Evolutionary conservation across 2,888 invertebrate species (phyloP), one percentile per base, ranked within the genome.

Genomic region (Conops quadrifasciatus): DNA sequence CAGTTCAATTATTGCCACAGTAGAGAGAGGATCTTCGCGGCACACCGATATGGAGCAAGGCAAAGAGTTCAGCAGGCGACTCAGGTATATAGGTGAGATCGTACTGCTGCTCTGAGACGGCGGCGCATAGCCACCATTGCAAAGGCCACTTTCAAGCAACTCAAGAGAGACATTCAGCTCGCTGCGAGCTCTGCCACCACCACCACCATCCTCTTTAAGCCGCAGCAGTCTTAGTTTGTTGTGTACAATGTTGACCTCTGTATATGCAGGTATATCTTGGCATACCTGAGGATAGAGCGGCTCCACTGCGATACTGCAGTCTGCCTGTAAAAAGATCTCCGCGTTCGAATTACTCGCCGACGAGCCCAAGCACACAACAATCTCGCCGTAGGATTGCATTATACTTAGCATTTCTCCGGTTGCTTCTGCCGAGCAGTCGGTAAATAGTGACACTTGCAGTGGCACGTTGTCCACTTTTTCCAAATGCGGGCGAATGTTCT

Each of bases 391-490:
- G 70, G 93, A 93, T 84, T 95, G 94, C 96, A 98, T 97, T 72
- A 98, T 98, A 79, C 91, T 90, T 74, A 95, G 87, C 98, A 98
- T 98, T 86, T 94, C 93, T 43, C 91, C 89, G 0, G 96, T 97
- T 16, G 95, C 95, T 75, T 91, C 89, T n/a, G 96, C 92, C 1
- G 94, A 95, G 87, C 98, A 98, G 87, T 99, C 98, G 0, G 98
- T 99, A 87, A 98, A 99, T 15, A 99, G 89, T 0, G 97, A 97
- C 21, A 99, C 98, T 69, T 98, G 89, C 43, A 99, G 87, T 4
- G 99, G 98, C 66, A 99, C 98, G 87, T 98, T 98, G 87, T 99
- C 98, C 67, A 98, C 96, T 77, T 93, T 90, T 83, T 96, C 94
- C 77, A 98, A 91, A 86, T 98, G 98, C 0, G 97, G 97, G 0